These are phyloP conservation scores for Platichthys stellatus DNA, from an alignment of 2,113 vertebrate species.

Conservation along the genomic window DNA sequence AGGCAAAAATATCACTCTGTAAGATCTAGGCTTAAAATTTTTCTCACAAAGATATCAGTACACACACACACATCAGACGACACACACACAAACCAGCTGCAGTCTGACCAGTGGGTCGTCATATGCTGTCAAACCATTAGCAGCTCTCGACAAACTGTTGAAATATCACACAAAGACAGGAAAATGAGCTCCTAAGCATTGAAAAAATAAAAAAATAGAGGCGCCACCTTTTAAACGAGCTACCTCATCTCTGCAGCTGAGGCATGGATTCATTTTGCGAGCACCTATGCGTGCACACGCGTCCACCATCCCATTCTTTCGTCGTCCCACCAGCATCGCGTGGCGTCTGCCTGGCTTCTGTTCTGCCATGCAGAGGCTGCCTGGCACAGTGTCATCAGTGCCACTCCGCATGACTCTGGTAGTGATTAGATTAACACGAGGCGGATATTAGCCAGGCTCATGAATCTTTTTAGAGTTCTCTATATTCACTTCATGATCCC, in stretches of 20 bases:
- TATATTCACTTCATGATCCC: neutral
- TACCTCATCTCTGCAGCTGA: neutral
- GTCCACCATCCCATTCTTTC: slow-evolving; percentile 2
- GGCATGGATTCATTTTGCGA: slow-evolving; percentile 20
- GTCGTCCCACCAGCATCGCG: neutral
- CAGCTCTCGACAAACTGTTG: slow-evolving; percentile 29
- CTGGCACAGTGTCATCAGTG: slow-evolving; percentile 19
- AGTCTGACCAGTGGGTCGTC: slow-evolving; percentile 24
- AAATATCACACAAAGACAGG: slow-evolving; percentile 30
- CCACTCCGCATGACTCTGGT: slow-evolving; percentile 12
- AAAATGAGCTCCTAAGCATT: slow-evolving; percentile 30
- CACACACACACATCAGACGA: neutral
- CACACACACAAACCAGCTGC: slow-evolving; percentile 7
- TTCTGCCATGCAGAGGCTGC: slow-evolving; percentile 39
- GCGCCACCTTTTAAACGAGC: neutral
- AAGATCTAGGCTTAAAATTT: too few species aligned
- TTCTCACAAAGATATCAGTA: too few species aligned
- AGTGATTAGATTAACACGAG: neutral
- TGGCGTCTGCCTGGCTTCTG: slow-evolving; percentile 22
- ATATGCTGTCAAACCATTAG: slow-evolving; percentile 28
- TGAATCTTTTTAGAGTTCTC: neutral
- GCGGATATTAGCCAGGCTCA: neutral
- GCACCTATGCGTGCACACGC: neutral
- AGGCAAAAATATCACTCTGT: too few species aligned
- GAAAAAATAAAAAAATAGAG: neutral